Conservation (phyloP, 2,113 vertebrate genomes). For the Myrmecophaga tridactyla region DNA sequence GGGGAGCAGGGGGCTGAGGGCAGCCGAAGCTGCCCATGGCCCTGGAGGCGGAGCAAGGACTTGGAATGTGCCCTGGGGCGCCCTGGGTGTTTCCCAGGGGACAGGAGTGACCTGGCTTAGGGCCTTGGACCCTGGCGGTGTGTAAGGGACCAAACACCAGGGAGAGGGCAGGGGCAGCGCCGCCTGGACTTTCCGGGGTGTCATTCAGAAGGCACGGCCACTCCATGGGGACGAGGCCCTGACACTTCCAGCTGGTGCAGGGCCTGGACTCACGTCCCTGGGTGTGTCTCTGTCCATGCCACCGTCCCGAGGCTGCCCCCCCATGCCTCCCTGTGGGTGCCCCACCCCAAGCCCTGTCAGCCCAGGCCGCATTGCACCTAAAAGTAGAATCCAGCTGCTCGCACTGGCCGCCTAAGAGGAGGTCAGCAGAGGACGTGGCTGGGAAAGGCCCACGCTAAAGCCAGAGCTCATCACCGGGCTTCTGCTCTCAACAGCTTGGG, state of each 20-base stretch:
- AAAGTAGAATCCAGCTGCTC: background rate
- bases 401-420: background rate
- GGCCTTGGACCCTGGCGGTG: background rate
- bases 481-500: too few species aligned
- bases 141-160: rapidly evolving
- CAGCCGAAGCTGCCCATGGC: rapidly evolving
- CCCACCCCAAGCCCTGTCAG: background rate
- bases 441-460: background rate
- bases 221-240: too few species aligned
- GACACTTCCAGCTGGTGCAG: background rate
- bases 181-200: rapidly evolving
- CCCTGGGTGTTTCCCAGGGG: background rate
- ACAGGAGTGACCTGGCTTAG: background rate
- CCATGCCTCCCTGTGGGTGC: background rate
- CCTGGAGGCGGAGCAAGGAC: background rate
- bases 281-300: background rate
- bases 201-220: background rate
- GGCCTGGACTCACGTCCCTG: background rate
- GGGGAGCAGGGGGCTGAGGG: background rate
- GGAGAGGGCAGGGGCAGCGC: background rate
- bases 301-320: background rate
- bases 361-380: background rate
- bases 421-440: background rate
- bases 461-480: too few species aligned
- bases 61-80: background rate